Base-by-base conservation (phyloP, 2,797 vertebrate species). In the Rhynchotus rufescens region DNA sequence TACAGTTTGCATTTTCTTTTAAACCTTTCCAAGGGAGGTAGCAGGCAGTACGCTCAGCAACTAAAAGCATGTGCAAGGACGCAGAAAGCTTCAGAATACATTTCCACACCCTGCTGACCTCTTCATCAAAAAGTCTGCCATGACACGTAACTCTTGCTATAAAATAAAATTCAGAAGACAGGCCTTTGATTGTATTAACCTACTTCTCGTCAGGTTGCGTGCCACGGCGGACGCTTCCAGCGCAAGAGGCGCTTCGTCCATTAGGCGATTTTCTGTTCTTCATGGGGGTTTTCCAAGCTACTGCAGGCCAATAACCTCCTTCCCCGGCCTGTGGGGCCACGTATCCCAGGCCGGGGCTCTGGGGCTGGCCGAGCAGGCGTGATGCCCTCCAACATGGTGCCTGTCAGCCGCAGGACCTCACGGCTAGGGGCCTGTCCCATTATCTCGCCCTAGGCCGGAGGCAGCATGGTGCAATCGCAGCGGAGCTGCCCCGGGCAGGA, bases 21-120 rank as follows among this genome's bases (percentile, higher is more conserved):
- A 93, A 96, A 93, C 15, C 75, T 78, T 81, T 94, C 86, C 92
- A 92, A 91, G 80, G 57, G 79, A 93, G 81, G 83, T 65, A 86
- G 81, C 85, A 89, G 76, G 80, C 83, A 94, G 84, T 83, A 59
- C 32, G 54, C 71, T 91, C 28, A 0, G 74, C 68, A 84, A 81
- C 90, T 92, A 66, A 87, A 94, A 95, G 74, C 89, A 89, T 91
- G 88, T 96, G 88, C 88, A 96, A 96, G 93, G 95, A 96, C 71
- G 74, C 90, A 84, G 87, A 92, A 95, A 95, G 73, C 82, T 91
- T 96, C 94, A 92, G 77, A 94, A 92, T 71, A 84, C 78, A 59
- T 94, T 96, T 96, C 90, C 94, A 94, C 82, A 96, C 93, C 92
- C 95, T 97, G 91, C 93, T 95, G 96, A 95, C 84, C 91, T 92